These are phyloP conservation scores for Cariama cristata DNA, from an alignment of 2,113 vertebrate genomes.

Conservation along the genomic window DNA sequence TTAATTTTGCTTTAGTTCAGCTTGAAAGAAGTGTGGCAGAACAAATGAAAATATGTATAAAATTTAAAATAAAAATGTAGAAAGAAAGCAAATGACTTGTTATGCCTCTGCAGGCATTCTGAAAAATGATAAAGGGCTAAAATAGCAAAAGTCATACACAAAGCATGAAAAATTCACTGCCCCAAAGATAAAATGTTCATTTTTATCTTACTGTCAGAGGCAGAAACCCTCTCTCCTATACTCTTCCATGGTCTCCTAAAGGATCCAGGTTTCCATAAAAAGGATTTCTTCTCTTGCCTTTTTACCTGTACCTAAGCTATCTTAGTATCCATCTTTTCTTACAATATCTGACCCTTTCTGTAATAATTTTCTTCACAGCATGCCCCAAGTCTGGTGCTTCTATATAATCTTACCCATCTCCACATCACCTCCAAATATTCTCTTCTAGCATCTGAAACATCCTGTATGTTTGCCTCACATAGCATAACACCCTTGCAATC, in stretches of 20 bases:
- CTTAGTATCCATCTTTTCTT: background rate
- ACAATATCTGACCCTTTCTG: background rate
- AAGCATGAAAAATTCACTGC: background rate
- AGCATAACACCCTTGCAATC: background rate
- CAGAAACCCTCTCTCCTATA: background rate
- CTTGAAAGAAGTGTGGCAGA: background rate
- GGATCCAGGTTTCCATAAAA: background rate
- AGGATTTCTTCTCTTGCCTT: background rate
- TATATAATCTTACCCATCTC: background rate
- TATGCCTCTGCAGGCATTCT: background rate
- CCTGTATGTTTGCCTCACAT: background rate
- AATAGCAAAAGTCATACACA: background rate
- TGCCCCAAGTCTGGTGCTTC: background rate
- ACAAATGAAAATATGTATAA: background rate
- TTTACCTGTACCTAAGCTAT: background rate
- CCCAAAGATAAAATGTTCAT: background rate
- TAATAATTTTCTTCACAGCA: background rate
- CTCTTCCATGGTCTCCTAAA: background rate
- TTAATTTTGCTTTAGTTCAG: slow-evolving; percentile 6
- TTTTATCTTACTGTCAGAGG: background rate
- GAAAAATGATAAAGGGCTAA: background rate
- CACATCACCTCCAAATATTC: background rate
- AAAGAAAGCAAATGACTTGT: background rate
- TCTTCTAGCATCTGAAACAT: background rate
- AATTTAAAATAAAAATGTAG: background rate